phyloP scores from a whole-genome alignment of 2,113 vertebrate genomes.

The Odobenus rosmarus region DNA sequence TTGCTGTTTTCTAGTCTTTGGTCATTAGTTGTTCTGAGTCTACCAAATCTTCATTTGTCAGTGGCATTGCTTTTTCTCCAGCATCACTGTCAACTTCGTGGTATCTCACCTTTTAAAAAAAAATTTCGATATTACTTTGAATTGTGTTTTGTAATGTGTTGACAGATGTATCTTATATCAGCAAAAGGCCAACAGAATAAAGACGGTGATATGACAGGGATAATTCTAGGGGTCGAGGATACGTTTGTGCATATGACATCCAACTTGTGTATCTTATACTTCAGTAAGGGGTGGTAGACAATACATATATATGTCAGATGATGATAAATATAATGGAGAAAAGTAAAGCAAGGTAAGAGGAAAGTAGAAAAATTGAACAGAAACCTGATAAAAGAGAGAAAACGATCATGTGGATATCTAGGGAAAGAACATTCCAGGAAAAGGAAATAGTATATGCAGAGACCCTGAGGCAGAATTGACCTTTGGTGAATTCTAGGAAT shows the following conservation, averaged over 20 bases:
- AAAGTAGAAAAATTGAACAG: background rate
- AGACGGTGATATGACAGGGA: background rate
- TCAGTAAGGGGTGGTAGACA: background rate
- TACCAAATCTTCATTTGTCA: background rate
- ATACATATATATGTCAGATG: background rate
- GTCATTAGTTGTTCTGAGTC: background rate
- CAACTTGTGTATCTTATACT: background rate
- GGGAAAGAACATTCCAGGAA: background rate
- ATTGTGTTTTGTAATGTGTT: background rate
- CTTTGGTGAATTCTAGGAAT: background rate
- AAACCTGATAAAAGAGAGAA: constrained; percentile 16
- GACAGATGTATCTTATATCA: background rate
- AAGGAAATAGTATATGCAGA: background rate
- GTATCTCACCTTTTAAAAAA: background rate
- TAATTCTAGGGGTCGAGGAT: background rate
- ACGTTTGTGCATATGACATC: background rate
- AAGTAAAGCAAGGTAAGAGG: background rate
- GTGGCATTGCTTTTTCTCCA: constrained; percentile 2
- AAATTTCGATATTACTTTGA: background rate
- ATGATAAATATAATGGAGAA: background rate
- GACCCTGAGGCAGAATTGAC: background rate
- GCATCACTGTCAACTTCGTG: background rate
- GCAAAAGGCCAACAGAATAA: background rate
- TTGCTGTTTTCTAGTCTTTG: background rate
- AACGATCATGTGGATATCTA: background rate